phyloP scores from a whole-genome alignment of 2,113 vertebrate genomes.

The Chaetura pelagica region DNA sequence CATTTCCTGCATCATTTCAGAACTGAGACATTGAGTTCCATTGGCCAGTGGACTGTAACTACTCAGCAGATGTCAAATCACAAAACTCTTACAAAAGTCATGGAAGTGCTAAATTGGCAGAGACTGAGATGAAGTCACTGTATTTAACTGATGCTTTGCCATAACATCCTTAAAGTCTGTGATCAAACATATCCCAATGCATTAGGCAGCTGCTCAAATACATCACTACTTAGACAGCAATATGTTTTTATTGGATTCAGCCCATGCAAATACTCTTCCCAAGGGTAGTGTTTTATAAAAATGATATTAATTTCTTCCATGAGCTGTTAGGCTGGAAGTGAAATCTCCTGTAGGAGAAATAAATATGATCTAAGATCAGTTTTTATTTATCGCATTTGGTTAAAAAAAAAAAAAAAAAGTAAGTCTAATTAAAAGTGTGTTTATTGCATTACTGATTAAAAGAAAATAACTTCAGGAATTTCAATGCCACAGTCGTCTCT shows the following conservation, averaged over 20 bases:
- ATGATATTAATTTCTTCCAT: conserved; percentile 39
- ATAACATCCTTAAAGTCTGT: not conserved
- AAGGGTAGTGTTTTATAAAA: conserved; percentile 22
- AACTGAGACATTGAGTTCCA: not conserved
- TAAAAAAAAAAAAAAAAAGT: not conserved
- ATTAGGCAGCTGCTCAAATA: conserved; percentile 21
- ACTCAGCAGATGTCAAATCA: not conserved
- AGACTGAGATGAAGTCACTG: conserved; percentile 10
- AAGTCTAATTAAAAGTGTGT: not conserved
- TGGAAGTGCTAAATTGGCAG: conserved; percentile 29
- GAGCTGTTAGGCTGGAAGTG: not conserved
- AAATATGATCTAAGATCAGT: not conserved
- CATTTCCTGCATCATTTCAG: not conserved
- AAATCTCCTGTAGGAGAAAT: not conserved
- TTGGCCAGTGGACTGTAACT: not conserved
- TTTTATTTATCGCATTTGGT: not conserved
- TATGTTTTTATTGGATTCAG: conserved; percentile 35
- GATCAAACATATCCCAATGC: conserved; percentile 2
- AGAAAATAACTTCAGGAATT: not conserved
- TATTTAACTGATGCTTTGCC: conserved; percentile 30
- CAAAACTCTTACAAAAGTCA: not conserved
- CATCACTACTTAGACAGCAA: not conserved
- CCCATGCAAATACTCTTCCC: not conserved
- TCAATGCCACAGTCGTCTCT: not conserved
- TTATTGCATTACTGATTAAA: not conserved